Evolutionary conservation across 2,888 invertebrate species (phyloP), one percentile per base, ranked within the genome.

Genomic region (Lysandra bellargus): DNA sequence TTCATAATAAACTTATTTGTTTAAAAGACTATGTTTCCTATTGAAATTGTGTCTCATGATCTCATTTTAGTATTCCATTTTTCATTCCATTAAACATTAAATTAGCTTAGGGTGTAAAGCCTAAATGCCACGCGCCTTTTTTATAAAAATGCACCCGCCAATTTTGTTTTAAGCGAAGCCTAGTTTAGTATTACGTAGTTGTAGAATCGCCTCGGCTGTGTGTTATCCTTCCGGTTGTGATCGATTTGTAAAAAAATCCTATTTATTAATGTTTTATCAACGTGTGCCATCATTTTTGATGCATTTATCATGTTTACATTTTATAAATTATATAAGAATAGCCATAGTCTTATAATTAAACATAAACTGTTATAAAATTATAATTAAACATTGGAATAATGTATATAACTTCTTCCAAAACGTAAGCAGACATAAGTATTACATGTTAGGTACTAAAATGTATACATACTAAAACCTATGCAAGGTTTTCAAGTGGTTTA

Each of bases 161-260:
- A 49, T 23, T 64, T 53, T 72, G 4, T 30, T 74, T 79, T 60
- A 57, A 73, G 74, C 74, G 73, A 73, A 40, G 23, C 37, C 40
- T 73, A 79, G 17, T 79, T 74, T 79, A 79, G 74, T 79, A 74
- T 69, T 69, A 37, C 33, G 4, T 79, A 37, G 33, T 73, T 73
- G 53, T 78, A 49, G n/a, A 72, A 37, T 33, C 37, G 57, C 74
- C 53, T 81, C 79, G 80, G 81, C 79, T 80, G 81, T 80, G 79
- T 76, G 33, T 78, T 80, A 77, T 78, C 44, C 44, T 77, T 81
- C 78, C 80, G 83, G 83, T 83, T 83, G 83, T 83, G 83, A 83
- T 80, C 74, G 17, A 74, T 79, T 76, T 76, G 76, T 76, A 44
- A 76, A 76, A 74, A 44, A 76, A 76, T 5, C 14, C 79, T 79